Evolutionary conservation across 2,888 invertebrate genomes (phyloP).

Genomic region (Amblyteles armatorius): DNA sequence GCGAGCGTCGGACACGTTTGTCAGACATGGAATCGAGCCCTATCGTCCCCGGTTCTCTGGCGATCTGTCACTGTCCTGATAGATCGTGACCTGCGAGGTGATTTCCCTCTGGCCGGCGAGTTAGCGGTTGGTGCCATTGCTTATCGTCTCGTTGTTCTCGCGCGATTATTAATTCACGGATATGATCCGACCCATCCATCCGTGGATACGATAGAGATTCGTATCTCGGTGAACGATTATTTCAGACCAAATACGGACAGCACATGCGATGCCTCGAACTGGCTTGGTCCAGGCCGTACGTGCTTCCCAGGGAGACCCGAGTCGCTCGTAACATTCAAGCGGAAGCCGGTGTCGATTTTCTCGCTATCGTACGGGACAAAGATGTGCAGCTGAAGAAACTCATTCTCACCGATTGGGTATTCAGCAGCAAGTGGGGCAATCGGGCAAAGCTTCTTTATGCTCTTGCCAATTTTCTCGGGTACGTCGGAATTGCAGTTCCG

Average conservation of each 20-base stretch:
- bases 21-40: conserved; percentile 78
- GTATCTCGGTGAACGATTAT: conserved; percentile 3
- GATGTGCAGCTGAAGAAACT: conserved; percentile 84
- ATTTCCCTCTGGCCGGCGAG: conserved; percentile 77
- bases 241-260: conserved; percentile 83
- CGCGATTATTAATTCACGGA: neutral
- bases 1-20: conserved; percentile 78
- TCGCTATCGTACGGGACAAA: conserved; percentile 82
- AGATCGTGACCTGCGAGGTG: conserved; percentile 80
- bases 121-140: conserved; percentile 74
- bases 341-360: conserved; percentile 83
- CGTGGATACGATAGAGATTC: no score
- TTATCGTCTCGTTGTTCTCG: neutral
- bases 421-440: conserved; percentile 83
- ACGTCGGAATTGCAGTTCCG: conserved; percentile 21
- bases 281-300: conserved; percentile 84
- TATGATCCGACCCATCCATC: no score
- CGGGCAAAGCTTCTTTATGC: conserved; percentile 79
- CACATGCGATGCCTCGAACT: conserved; percentile 85
- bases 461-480: conserved; percentile 81
- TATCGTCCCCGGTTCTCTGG: conserved; percentile 81
- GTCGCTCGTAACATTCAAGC: conserved; percentile 82
- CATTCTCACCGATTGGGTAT: conserved; percentile 85
- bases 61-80: conserved; percentile 80
- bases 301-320: conserved; percentile 79